phyloP scores from a whole-genome alignment of 2,113 vertebrate species.

The Tragelaphus strepsiceros region DNA sequence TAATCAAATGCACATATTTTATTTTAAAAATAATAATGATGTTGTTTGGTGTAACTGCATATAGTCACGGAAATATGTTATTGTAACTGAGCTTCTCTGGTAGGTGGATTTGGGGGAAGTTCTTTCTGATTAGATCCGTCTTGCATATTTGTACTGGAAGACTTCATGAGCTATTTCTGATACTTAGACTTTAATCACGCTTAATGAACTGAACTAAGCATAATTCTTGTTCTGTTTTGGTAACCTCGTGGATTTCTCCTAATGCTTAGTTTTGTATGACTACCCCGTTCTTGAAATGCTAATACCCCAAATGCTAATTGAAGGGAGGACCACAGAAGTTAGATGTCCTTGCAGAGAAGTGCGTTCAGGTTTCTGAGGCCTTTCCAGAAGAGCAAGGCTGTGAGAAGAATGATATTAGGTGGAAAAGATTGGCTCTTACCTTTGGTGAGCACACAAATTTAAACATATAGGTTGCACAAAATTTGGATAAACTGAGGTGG shows the following conservation, averaged over 20 bases:
- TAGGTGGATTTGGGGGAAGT: slow-evolving; percentile 49
- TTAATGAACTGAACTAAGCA: slow-evolving; percentile 83
- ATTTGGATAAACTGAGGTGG: slow-evolving; percentile 90
- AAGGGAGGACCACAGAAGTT: slow-evolving; percentile 74
- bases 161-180: slow-evolving; percentile 79
- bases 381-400: slow-evolving; percentile 75
- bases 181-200: slow-evolving; percentile 82
- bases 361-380: slow-evolving; percentile 71
- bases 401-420: slow-evolving; percentile 78
- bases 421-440: slow-evolving; percentile 79
- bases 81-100: slow-evolving; percentile 52
- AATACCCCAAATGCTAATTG: slow-evolving; percentile 81
- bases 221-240: slow-evolving; percentile 80
- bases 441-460: slow-evolving; percentile 78
- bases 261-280: slow-evolving; percentile 78
- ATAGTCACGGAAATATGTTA: slow-evolving; percentile 54
- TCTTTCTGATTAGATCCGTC: slow-evolving; percentile 74
- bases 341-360: slow-evolving; percentile 68
- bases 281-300: slow-evolving; percentile 80
- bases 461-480: slow-evolving; percentile 84
- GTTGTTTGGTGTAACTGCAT: slow-evolving; percentile 61
- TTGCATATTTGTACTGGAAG: slow-evolving; percentile 74
- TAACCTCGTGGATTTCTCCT: slow-evolving; percentile 73
- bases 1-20: slow-evolving; percentile 68
- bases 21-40: slow-evolving; percentile 53